These are phyloP conservation scores for Watsonalla binaria DNA, from an alignment of 2,888 invertebrate species.

Conservation along the genomic window DNA sequence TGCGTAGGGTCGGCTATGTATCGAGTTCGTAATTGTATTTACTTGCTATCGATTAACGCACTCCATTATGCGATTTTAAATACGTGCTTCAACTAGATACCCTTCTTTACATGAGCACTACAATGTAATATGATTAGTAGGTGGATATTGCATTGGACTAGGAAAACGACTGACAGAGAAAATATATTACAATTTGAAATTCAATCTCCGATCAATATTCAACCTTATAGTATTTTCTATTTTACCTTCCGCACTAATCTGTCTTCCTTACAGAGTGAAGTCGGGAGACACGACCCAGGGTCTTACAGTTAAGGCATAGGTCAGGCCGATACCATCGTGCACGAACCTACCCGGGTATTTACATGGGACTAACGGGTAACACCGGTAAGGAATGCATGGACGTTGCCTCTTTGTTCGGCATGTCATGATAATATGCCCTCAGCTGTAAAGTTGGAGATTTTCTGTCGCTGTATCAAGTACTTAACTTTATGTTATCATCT, in stretches of 20 bases:
- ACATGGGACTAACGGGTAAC: slow-evolving; percentile 1
- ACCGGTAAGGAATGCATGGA: background rate
- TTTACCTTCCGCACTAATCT: background rate
- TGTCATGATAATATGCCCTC: background rate
- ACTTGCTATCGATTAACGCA: background rate
- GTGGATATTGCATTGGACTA: too few species aligned
- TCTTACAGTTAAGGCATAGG: slow-evolving; percentile 46
- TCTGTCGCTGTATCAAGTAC: too few species aligned
- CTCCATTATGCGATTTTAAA: too few species aligned
- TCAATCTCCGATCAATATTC: too few species aligned
- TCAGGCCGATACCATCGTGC: slow-evolving; percentile 56
- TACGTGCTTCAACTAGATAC: too few species aligned
- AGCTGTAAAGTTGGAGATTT: background rate
- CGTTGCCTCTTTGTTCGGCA: background rate
- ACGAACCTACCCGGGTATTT: slow-evolving; percentile 1
- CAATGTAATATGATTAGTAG: too few species aligned
- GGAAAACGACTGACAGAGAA: too few species aligned
- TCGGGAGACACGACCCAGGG: slow-evolving; percentile 8
- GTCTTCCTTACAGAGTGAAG: slow-evolving; percentile 2
- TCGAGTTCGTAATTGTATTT: background rate
- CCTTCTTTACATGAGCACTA: too few species aligned
- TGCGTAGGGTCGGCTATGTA: slow-evolving; percentile 30
- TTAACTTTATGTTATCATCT: too few species aligned
- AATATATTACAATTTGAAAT: too few species aligned
- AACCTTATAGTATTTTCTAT: too few species aligned